phyloP scores from a whole-genome alignment of 1,140 invertebrate species.

The Armadillidium nasatum region DNA sequence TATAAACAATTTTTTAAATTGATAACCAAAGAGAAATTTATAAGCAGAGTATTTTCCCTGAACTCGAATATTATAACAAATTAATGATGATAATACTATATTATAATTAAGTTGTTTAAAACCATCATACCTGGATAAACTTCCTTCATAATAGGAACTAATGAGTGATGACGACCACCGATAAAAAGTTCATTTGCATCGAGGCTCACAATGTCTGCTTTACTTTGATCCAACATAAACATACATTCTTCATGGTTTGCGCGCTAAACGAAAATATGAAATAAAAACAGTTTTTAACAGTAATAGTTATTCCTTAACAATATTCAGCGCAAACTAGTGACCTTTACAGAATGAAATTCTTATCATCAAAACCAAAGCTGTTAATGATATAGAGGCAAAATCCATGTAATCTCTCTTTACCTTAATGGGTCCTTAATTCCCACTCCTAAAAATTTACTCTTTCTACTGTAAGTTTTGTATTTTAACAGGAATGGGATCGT shows the following conservation, averaged over 20 bases:
- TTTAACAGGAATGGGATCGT: too few relatives aligned
- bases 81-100: neutral
- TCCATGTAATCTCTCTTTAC: too few relatives aligned
- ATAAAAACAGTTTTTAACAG: neutral
- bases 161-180: conserved; percentile 83
- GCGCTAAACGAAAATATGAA: conserved; percentile 8
- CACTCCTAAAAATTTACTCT: too few relatives aligned
- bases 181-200: conserved; percentile 91
- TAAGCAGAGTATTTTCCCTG: too few relatives aligned
- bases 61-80: too few relatives aligned
- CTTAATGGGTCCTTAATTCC: too few relatives aligned
- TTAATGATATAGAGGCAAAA: too few relatives aligned
- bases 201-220: conserved; percentile 74
- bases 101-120: conserved; percentile 1
- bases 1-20: too few relatives aligned
- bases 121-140: conserved; percentile 53
- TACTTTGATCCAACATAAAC: conserved; percentile 56
- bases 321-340: neutral
- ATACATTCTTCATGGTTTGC: conserved; percentile 62
- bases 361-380: too few relatives aligned
- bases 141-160: conserved; percentile 83
- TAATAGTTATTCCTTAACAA: neutral
- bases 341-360: neutral
- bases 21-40: too few relatives aligned
- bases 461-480: too few relatives aligned